Conservation (phyloP, 2,113 vertebrate genomes). For the Esox niger region DNA sequence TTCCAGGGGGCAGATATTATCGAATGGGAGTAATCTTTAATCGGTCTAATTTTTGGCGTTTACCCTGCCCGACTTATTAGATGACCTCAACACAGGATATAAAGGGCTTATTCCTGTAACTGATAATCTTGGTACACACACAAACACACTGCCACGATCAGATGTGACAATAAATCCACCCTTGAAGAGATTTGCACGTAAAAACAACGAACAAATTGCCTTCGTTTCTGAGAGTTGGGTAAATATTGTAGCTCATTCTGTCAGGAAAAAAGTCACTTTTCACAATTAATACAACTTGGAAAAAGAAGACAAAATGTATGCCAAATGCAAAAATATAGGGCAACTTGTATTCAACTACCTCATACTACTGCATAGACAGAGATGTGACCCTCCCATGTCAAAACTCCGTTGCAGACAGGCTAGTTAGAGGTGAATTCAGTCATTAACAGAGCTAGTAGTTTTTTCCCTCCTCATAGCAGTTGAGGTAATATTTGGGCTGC, state of each 20-base stretch:
- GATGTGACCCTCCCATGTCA: slow-evolving; percentile 38
- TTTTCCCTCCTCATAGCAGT: slow-evolving; percentile 26
- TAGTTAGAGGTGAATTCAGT: slow-evolving; percentile 30
- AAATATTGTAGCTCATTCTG: neutral
- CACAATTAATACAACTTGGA: slow-evolving; percentile 31
- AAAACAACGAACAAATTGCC: neutral
- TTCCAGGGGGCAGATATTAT: neutral
- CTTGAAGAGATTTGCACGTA: neutral
- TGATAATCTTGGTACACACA: too few species aligned
- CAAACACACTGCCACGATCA: too few species aligned
- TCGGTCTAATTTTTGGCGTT: too few species aligned
- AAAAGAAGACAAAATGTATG: too few species aligned
- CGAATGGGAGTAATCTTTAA: neutral
- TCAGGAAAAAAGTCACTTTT: neutral
- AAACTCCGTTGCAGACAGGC: slow-evolving; percentile 22
- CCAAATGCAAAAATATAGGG: slow-evolving; percentile 40
- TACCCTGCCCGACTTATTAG: too few species aligned
- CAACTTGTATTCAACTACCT: slow-evolving; percentile 2
- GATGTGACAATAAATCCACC: neutral
- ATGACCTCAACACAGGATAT: too few species aligned
- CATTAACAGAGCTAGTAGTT: slow-evolving; percentile 62
- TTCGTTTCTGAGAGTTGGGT: neutral
- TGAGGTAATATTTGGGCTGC: slow-evolving; percentile 68
- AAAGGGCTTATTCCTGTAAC: too few species aligned
- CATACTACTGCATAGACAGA: slow-evolving; percentile 47